Base-by-base conservation (phyloP, 64 coral and sea anemone genomes). In the Actinia tenebrosa region DNA sequence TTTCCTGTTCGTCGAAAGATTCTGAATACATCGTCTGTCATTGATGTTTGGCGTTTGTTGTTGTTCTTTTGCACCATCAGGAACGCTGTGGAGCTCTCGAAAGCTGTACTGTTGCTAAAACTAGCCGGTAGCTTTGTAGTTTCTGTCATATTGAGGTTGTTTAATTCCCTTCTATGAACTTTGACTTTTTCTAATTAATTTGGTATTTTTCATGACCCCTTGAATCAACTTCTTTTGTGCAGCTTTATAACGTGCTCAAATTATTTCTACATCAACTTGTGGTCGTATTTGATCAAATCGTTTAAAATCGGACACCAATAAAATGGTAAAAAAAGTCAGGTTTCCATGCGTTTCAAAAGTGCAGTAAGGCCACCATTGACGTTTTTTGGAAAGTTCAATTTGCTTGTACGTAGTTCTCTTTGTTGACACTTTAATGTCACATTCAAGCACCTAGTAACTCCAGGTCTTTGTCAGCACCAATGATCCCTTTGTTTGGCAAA, bases 1-100 rank as follows among this genome's bases (percentile, higher is more conserved):
- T 79, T 45, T 19, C 90, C 90, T 15, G 90, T 87, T 64, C 86
- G 85, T 19, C 90, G 90, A 62, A 87, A 92, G 86, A 92, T 92
- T 55, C 90, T 47, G 16, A 92, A 92, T 26, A 92, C 90, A 20
- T 92, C 90, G 22, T 92, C 90, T 3, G 45, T 87, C 86, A 92
- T 92, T 5, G 90, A 82, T 53, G 84, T 82, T 25, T 61, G 64
- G 1, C 86, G 66, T 54, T 87, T 92, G 45, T 72, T 87, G 46
- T 77, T 77, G 80, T 92, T 87, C 80, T 92, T 92, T 60, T 92
- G 90, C 0, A 92, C 55, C 86, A 87, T 86, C 37, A 92, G 77
- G 80, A 92, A 92, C 17, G 90, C 90, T 1, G 79, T 79, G 3
- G 90, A 92, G 53, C 85, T 92, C 84, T 87, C 59, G 5, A 92